Evolutionary conservation across 2,113 vertebrate species (phyloP), one percentile per base, ranked within the genome.

Genomic region (Physeter macrocephalus): DNA sequence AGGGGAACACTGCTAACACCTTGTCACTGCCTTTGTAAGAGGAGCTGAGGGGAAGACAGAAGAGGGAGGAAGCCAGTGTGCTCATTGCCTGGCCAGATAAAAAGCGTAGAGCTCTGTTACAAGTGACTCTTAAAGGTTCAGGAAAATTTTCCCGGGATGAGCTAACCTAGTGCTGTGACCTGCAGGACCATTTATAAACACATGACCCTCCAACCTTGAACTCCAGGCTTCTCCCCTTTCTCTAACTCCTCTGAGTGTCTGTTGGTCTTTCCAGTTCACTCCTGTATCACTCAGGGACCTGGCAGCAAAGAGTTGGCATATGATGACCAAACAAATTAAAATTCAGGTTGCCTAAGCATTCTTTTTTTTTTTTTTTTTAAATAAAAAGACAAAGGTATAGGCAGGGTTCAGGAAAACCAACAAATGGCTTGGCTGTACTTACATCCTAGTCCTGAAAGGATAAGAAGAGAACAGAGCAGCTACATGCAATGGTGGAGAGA

Each of bases 31-130:
- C 15, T 94, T 94, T 54, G 64, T 90, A 12, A 20, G 31, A 66
- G 20, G 21, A 52, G 5, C 21, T 6, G 17, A 23, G 25, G 17
- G 4, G 5, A 1, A 67, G 31, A 21, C 0, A 3, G 12, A 75
- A 57, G 72, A 80, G 5, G 4, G 4, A 66, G 11, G 13, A 14
- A 46, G 46, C 5, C 59, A 49, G 20, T 0, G 1, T 27, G 29
- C 23, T 80, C 14, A 0, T 29, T 27, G 67, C 7, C 11, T 31
- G 13, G 6, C 2, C 71, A 31, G 39, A 5, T 8, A 8, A 12
- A 92, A 43, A 82, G 4, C 78, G 11, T 12, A 15, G 46, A n/a
- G 15, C 46, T 93, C 29, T 23, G 6, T 8, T 2, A 52, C 29
- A 23, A 12, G 39, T 21, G 13, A 17, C 7, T 67, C 27, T 9